phyloP scores from a whole-genome alignment of 2,888 invertebrate species.

The Oligia strigilis region DNA sequence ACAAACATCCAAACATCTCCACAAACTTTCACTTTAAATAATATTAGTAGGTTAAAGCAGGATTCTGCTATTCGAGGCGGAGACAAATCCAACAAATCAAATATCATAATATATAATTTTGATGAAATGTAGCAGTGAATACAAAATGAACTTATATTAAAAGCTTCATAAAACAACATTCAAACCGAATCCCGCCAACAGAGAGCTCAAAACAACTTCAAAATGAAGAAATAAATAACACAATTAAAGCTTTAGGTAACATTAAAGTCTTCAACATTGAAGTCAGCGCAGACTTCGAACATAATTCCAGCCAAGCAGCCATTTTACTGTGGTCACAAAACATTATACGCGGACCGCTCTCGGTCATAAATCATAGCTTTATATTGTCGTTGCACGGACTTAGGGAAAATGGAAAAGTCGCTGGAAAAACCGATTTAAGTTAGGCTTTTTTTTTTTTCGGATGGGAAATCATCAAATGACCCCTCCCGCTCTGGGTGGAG shows the following conservation, averaged over 20 bases:
- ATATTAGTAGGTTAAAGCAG: no score
- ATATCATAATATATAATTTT: no score
- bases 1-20: no score
- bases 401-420: slow-evolving; percentile 36
- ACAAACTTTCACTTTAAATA: no score
- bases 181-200: neutral
- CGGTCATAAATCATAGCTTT: slow-evolving; percentile 56
- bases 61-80: no score
- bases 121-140: no score
- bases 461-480: no score
- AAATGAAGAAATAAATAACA: slow-evolving; percentile 35
- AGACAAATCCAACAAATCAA: no score
- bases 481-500: no score
- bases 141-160: no score
- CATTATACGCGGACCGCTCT: slow-evolving; percentile 36
- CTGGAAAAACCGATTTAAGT: neutral
- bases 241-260: neutral
- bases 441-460: neutral
- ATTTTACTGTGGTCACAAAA: slow-evolving; percentile 58
- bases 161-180: neutral
- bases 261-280: slow-evolving; percentile 23
- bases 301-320: slow-evolving; percentile 33
- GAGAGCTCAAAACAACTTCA: neutral
- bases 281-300: slow-evolving; percentile 35
- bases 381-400: slow-evolving; percentile 16